phyloP scores from a whole-genome alignment of 2,113 vertebrate genomes.

The Anguilla japonica region DNA sequence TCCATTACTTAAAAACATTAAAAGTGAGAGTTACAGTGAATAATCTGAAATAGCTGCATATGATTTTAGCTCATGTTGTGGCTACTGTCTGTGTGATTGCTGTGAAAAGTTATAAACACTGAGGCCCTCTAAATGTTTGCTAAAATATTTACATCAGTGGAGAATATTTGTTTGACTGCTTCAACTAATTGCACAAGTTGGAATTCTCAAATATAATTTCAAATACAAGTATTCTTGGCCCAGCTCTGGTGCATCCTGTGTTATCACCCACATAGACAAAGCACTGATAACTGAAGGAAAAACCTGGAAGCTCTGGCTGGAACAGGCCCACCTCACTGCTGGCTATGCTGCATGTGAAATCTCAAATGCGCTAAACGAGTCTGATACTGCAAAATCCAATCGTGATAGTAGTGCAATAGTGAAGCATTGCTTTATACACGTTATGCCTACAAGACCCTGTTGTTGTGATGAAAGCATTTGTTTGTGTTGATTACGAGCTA shows the following conservation, averaged over 20 bases:
- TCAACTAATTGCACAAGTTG: too few relatives aligned
- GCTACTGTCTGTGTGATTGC: too few relatives aligned
- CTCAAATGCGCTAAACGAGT: neutral
- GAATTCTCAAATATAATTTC: too few relatives aligned
- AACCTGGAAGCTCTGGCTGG: neutral
- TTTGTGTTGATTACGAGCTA: too few relatives aligned
- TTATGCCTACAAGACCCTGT: too few relatives aligned
- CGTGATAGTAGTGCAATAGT: too few relatives aligned
- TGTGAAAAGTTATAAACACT: neutral
- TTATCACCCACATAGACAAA: constrained; percentile 32
- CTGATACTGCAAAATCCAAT: neutral
- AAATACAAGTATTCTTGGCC: too few relatives aligned
- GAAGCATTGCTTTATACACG: too few relatives aligned
- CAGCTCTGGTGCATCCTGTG: neutral
- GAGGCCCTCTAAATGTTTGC: neutral
- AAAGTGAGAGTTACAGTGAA: too few relatives aligned
- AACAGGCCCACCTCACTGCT: neutral
- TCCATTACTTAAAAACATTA: too few relatives aligned
- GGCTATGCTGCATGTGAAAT: neutral
- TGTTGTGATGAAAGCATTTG: too few relatives aligned
- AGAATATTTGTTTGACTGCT: too few relatives aligned
- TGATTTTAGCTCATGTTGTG: neutral
- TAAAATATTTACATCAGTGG: neutral
- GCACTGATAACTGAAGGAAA: constrained; percentile 25
- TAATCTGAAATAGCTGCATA: neutral